Evolutionary conservation across 2,797 vertebrate species (phyloP), one percentile per base, ranked within the genome.

Genomic region (Jordanella pulchra): DNA sequence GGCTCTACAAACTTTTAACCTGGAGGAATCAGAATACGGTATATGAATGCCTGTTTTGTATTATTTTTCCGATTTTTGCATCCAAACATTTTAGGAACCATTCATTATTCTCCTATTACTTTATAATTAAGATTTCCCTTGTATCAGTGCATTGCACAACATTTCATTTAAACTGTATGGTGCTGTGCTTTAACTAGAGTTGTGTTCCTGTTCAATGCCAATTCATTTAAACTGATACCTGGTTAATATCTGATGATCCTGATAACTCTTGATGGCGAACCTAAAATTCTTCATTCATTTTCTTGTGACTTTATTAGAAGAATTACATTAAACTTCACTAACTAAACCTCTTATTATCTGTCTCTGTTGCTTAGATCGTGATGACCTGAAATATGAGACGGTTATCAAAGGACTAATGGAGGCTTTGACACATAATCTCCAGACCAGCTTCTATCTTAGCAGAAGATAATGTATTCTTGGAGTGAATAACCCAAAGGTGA

Each of bases 341-440:
- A 65, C 45, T 28, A 3, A 75, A 42, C 23, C 53, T 65, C 63
- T 48, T 23, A 48, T 65, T 77, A 54, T 79, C 58, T 85, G 12
- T 70, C 75, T 78, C 48, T 72, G 69, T 50, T 58, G 81, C 67
- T 77, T 77, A 93, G 89, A 85, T 77, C 50, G 42, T 65, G 76
- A 74, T 3, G 32, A 79, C 77, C 73, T 84, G 69, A 44, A 70
- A 79, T 71, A 50, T 23, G 53, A 68, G 30, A 74, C 58, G 58
- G 72, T 75, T 81, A 79, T 73, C 67, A 75, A 78, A 64, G 80
- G n/a, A 80, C 67, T 71, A 71, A 80, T 72, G 81, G 67, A 80
- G 67, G 72, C 71, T 77, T 66, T 65, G 72, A 65, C 80, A 75
- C 73, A 66, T 73, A 72, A 88, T 42, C 72, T 32, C 74, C 72